A percentile compares a stretch with the other conserved stretches of the same genome.
Evolutionary conservation across 2,113 vertebrate species (phyloP).

Genomic region (Lophius piscatorius): DNA sequence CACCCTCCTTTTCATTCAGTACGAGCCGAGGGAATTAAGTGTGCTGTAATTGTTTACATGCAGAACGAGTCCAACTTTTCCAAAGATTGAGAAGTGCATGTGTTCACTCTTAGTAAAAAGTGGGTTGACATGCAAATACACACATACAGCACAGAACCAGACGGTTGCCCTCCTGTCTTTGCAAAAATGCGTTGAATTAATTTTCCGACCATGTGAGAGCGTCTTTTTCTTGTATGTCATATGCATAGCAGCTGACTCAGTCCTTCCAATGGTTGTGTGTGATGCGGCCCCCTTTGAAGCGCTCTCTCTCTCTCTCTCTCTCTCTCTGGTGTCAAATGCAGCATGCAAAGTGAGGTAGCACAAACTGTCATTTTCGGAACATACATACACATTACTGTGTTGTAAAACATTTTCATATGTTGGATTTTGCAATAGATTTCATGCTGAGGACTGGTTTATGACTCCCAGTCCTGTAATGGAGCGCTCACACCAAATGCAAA

Average conservation of each 20-base stretch:
- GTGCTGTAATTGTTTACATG: slow-evolving; percentile 17
- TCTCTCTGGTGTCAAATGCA: slow-evolving; percentile 45
- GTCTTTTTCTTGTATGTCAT: slow-evolving; percentile 39
- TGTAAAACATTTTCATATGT: slow-evolving; percentile 41
- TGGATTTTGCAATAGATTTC: slow-evolving; percentile 2
- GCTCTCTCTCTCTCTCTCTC: too few species aligned
- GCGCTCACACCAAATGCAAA: too few species aligned
- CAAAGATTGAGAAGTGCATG: background rate
- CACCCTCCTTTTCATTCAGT: slow-evolving; percentile 21
- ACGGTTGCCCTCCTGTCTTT: too few species aligned
- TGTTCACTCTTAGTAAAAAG: background rate
- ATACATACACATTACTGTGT: slow-evolving; percentile 5
- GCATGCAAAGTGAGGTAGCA: slow-evolving; percentile 36
- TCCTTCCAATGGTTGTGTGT: slow-evolving; percentile 29
- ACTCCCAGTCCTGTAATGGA: too few species aligned
- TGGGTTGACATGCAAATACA: background rate
- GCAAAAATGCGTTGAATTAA: too few species aligned
- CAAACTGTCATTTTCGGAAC: slow-evolving; percentile 36
- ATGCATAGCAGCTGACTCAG: slow-evolving; percentile 52
- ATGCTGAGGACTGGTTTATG: background rate
- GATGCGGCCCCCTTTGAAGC: slow-evolving; percentile 43
- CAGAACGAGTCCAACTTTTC: background rate
- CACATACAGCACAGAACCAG: background rate
- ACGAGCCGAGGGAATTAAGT: too few species aligned
- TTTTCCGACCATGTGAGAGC: slow-evolving; percentile 15